Evolutionary conservation across 2,113 vertebrate species (phyloP), one percentile per base, ranked within the genome.

Genomic region (Pitta sordida): DNA sequence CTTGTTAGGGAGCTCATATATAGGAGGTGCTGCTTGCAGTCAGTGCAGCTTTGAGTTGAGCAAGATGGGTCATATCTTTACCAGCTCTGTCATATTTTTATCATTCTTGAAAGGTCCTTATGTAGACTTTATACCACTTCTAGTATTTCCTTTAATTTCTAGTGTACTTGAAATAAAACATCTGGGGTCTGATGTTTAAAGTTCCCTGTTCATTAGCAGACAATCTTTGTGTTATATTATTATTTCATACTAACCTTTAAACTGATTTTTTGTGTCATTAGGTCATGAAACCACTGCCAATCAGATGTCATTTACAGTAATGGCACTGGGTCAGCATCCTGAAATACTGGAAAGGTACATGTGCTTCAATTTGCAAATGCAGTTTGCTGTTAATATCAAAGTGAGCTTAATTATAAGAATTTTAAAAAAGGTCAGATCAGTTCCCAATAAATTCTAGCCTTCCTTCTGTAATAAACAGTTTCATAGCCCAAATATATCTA

Each of bases 281-380:
- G 99, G 99, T 16, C 99, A 99, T 67, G 99, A 99, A 97, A 99
- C 99, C 8, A 99, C 98, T 48, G 98, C 99, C 48, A 99, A 98
- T 96, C 98, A 98, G 84, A 63, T 99, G 68, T 97, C 98, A 0
- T 99, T 99, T 96, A 98, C 98, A 12, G 94, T 99, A 92, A 98
- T 99, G 98, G 98, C 99, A 86, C 96, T 99, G 39, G 97, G 81
- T 13, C 98, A 98, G 70, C 96, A 99, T 82, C 99, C 99, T 8
- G 98, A 99, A n/a, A 98, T 99, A 77, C 60, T 99, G 92, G 94
- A 98, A 30, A 99, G 96, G 98, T 99, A 97, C 3, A 71, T 90
- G 30, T 2, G 0, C 21, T 71, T 15, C 46, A 30, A 0, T 51
- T 79, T 44, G 15, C 18, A 56, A 73, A 68, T 2, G 7, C 22